phyloP scores from a whole-genome alignment of 2,888 invertebrate genomes.

The Hesperia comma region DNA sequence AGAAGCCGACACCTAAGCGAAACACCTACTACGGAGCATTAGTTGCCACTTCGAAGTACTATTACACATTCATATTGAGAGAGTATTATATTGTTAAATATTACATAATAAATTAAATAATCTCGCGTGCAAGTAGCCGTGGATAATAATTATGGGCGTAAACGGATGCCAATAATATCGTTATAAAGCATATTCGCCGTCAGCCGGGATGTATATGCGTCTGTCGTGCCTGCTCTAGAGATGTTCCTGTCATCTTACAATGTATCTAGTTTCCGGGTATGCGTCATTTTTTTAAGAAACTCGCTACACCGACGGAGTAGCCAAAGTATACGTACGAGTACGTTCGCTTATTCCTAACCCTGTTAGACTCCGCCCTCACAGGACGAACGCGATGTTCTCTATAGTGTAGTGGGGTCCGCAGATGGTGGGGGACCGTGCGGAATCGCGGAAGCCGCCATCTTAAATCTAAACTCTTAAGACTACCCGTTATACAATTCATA shows the following conservation, averaged over 20 bases:
- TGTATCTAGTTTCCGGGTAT: constrained; percentile 15
- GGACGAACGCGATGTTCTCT: constrained; percentile 19
- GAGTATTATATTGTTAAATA: neutral
- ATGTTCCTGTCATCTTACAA: constrained; percentile 7
- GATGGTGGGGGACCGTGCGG: constrained; percentile 14
- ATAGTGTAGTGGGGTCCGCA: constrained; percentile 6
- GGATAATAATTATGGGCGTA: neutral
- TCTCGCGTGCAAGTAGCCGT: neutral
- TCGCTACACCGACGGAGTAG: constrained; percentile 9
- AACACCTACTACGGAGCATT: constrained; percentile 7
- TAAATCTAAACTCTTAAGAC: constrained; percentile 19
- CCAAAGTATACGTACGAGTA: constrained; percentile 17
- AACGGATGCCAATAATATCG: neutral
- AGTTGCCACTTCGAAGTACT: neutral
- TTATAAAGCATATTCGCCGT: neutral
- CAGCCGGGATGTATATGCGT: neutral
- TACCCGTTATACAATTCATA: constrained; percentile 16
- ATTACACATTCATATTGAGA: neutral
- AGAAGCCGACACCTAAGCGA: neutral
- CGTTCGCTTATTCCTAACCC: constrained; percentile 17
- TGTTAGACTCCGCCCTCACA: constrained; percentile 18
- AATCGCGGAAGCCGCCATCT: constrained; percentile 18
- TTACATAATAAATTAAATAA: neutral
- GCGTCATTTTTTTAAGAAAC: constrained; percentile 25
- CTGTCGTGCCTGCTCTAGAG: neutral